These are phyloP conservation scores for Nemoura dubitans DNA, from an alignment of 2,888 invertebrate species.

Conservation along the genomic window DNA sequence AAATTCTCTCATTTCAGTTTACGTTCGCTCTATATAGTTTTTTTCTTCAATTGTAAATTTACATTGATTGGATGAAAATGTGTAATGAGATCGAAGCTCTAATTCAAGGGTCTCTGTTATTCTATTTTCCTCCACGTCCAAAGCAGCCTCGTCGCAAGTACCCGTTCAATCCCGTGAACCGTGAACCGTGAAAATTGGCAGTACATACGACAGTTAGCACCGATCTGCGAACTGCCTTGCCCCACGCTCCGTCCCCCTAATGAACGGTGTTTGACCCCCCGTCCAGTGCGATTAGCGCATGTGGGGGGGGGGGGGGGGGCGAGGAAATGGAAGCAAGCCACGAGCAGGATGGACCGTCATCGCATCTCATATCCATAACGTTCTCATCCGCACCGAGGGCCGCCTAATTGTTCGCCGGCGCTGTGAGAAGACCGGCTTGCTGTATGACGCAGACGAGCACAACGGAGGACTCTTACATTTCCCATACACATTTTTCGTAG, in stretches of 20 bases:
- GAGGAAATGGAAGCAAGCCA: neutral
- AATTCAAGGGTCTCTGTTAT: too few species aligned
- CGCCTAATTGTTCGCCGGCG: neutral
- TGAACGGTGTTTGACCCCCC: conserved; percentile 3
- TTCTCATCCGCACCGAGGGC: neutral
- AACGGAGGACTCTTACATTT: neutral
- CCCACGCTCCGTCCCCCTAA: neutral
- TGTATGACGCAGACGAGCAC: neutral
- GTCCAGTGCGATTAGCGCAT: neutral
- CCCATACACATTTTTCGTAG: neutral
- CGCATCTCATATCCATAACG: neutral
- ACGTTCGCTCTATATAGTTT: too few species aligned
- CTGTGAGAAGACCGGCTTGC: neutral
- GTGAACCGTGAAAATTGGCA: neutral
- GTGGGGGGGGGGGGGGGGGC: neutral
- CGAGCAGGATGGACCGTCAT: neutral
- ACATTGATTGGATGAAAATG: too few species aligned
- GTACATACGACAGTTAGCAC: neutral
- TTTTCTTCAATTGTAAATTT: too few species aligned
- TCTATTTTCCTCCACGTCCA: too few species aligned
- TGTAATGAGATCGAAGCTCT: too few species aligned
- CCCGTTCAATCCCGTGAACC: neutral
- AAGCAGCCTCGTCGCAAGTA: neutral
- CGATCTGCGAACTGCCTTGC: too few species aligned
- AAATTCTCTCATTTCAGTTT: too few species aligned